phyloP scores from a whole-genome alignment of 2,888 invertebrate species.

The Hirtodrosophila histrioides region DNA sequence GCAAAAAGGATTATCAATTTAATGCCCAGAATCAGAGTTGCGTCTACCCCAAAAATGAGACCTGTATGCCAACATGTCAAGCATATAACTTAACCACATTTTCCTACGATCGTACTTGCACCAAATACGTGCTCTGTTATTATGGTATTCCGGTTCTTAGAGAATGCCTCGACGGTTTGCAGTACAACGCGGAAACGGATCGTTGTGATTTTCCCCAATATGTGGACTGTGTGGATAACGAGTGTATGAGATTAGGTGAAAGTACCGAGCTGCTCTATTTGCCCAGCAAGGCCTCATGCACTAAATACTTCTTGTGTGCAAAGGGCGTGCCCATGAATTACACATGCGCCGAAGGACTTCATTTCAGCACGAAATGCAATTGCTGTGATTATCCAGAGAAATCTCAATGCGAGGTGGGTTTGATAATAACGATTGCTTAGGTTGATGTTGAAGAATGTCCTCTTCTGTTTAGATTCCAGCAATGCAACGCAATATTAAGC shows the following conservation, averaged over 20 bases:
- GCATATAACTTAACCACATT: conserved; percentile 56
- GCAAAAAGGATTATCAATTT: conserved; percentile 57
- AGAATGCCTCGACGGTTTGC: conserved; percentile 77
- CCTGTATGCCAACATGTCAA: conserved; percentile 61
- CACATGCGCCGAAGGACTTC: conserved; percentile 69
- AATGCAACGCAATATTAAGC: conserved; percentile 59
- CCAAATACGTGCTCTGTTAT: conserved; percentile 80
- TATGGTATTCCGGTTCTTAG: conserved; percentile 67
- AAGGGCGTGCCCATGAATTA: conserved; percentile 61
- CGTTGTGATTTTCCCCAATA: conserved; percentile 81
- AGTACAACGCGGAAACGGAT: conserved; percentile 78
- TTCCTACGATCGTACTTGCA: conserved; percentile 78
- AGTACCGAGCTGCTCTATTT: conserved; percentile 68
- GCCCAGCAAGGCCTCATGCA: conserved; percentile 72
- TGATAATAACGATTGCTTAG: not conserved
- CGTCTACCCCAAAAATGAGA: not conserved
- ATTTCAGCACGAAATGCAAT: conserved; percentile 67
- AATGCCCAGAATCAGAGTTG: conserved; percentile 65
- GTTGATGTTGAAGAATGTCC: not conserved
- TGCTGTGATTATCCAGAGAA: conserved; percentile 74
- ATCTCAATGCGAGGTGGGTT: conserved; percentile 72
- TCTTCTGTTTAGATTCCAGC: conserved; percentile 54
- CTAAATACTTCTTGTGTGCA: conserved; percentile 77
- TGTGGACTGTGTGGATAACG: conserved; percentile 80
- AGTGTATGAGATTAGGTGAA: conserved; percentile 71